Evolutionary conservation across 2,888 invertebrate species (phyloP).

Genomic region (Gonocerus acuteangulatus): DNA sequence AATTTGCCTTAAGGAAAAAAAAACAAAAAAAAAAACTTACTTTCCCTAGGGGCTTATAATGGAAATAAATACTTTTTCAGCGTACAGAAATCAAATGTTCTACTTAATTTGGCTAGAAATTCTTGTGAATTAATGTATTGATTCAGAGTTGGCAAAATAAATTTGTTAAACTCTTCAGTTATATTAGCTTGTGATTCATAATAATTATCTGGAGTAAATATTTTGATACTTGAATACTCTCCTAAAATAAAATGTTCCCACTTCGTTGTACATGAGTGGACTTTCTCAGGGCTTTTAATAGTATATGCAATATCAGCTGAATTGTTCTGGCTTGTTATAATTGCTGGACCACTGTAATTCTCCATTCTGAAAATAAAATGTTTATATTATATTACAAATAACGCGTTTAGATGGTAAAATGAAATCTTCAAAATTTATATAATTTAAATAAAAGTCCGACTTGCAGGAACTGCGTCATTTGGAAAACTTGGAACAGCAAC

Average conservation of each 20-base stretch:
- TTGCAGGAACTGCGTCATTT: no score
- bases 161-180: slow-evolving; percentile 1
- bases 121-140: slow-evolving; percentile 3
- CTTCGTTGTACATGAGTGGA: slow-evolving; percentile 3
- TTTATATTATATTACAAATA: no score
- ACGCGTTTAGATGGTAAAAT: not conserved
- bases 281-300: not conserved
- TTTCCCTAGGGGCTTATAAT: no score
- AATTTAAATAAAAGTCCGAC: not conserved
- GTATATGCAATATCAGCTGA: slow-evolving; percentile 13
- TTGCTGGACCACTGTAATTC: not conserved
- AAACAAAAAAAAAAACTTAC: no score
- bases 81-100: slow-evolving; percentile 11
- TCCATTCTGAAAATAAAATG: not conserved
- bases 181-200: not conserved
- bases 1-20: no score
- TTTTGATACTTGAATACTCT: slow-evolving; percentile 1
- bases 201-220: not conserved
- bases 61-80: slow-evolving; percentile 12
- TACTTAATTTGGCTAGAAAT: slow-evolving; percentile 6
- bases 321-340: slow-evolving; percentile 4
- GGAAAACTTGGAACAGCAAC: no score
- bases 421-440: not conserved
- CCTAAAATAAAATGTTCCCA: slow-evolving; percentile 8
- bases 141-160: slow-evolving; percentile 5